Evolutionary conservation across 2,113 vertebrate genomes (phyloP).

Genomic region (Haliaeetus leucogaster): DNA sequence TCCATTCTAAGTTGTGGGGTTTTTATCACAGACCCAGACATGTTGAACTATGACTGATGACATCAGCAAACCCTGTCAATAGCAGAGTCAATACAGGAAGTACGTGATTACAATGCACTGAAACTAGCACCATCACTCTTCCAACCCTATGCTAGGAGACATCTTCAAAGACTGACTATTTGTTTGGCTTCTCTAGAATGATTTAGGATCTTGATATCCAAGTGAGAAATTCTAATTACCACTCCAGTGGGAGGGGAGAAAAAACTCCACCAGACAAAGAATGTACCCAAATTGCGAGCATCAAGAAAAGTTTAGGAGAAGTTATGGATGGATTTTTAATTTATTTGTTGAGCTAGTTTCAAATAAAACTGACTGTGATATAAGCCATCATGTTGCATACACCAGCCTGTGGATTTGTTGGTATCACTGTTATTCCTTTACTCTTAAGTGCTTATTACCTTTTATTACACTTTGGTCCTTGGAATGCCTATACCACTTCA

Average conservation of each 20-base stretch:
- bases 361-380: neutral
- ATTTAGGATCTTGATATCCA: neutral
- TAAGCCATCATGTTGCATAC: fast-evolving
- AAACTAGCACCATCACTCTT: neutral
- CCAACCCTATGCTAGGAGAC: neutral
- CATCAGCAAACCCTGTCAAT: neutral
- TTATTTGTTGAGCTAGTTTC: neutral
- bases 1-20: neutral
- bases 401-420: neutral
- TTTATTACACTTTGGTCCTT: neutral
- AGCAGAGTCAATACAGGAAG: neutral
- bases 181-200: neutral
- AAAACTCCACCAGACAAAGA: neutral
- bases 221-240: neutral
- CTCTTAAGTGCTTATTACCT: neutral
- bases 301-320: neutral
- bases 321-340: neutral
- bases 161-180: neutral
- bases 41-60: neutral
- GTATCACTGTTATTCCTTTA: neutral
- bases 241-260: neutral
- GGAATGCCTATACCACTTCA: neutral
- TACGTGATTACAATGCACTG: neutral
- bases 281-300: fast-evolving
- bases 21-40: neutral